Percentiles rank a stretch among this genome's conserved stretches.
Conservation (phyloP, 1,140 invertebrate species). For the Drosophila obscura region DNA sequence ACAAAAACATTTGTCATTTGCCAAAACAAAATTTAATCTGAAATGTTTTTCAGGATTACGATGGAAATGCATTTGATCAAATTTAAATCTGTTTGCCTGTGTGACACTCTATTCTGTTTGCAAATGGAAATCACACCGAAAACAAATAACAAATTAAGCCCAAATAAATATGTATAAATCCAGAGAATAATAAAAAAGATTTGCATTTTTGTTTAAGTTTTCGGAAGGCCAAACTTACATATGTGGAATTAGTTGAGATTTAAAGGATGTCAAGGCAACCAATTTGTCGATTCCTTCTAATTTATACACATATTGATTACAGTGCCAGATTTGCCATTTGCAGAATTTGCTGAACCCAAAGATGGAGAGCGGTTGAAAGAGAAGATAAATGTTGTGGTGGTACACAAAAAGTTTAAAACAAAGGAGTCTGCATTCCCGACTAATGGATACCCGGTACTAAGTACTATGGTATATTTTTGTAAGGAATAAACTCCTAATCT, state of each 20-base stretch:
- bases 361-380: conserved; percentile 12
- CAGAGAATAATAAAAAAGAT: conserved; percentile 22
- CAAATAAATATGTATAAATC: conserved; percentile 19
- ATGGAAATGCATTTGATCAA: conserved; percentile 42
- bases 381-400: conserved; percentile 20
- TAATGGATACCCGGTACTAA: too few relatives aligned
- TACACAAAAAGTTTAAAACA: conserved; percentile 11
- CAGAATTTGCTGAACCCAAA: conserved; percentile 17
- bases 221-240: conserved; percentile 5
- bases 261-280: conserved; percentile 33
- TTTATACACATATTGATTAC: conserved; percentile 66
- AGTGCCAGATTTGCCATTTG: conserved; percentile 38
- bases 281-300: conserved; percentile 45
- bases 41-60: conserved; percentile 30
- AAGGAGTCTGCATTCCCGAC: too few relatives aligned
- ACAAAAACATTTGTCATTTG: background rate
- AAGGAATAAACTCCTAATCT: too few relatives aligned
- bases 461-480: too few relatives aligned
- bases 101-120: conserved; percentile 44
- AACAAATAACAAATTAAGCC: conserved; percentile 6
- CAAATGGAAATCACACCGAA: conserved; percentile 14
- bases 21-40: conserved; percentile 30
- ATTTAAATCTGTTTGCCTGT: conserved; percentile 44
- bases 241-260: conserved; percentile 28
- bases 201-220: conserved; percentile 11